A percentile compares a stretch with the other conserved stretches of the same genome.
These are phyloP conservation scores for Heliconius nattereri DNA, from an alignment of 1,140 invertebrate species.

Conservation along the genomic window DNA sequence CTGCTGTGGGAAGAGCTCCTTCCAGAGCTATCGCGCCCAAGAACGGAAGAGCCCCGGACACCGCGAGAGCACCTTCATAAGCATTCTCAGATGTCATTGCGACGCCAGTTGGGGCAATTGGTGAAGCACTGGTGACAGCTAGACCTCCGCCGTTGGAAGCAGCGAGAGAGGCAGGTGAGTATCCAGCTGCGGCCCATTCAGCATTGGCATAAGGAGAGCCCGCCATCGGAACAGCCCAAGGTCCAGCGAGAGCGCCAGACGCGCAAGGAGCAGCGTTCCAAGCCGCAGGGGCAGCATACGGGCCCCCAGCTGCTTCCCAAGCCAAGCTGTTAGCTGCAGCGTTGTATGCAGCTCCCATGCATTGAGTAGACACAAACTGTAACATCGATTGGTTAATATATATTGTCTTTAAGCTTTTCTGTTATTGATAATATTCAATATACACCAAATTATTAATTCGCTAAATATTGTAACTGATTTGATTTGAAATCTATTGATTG, in stretches of 20 bases:
- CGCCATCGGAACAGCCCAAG: constrained; percentile 19
- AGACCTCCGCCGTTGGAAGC: constrained; percentile 39
- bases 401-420: neutral
- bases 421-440: neutral
- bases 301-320: constrained; percentile 12
- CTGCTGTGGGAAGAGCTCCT: constrained; percentile 45
- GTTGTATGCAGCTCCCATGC: constrained; percentile 25
- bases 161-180: constrained; percentile 16
- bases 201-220: constrained; percentile 21
- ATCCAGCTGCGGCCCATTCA: constrained; percentile 25
- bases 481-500: too few species aligned
- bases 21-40: constrained; percentile 28
- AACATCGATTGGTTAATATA: neutral
- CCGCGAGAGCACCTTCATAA: constrained; percentile 36
- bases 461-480: too few species aligned
- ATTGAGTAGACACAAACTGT: constrained; percentile 22
- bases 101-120: constrained; percentile 42
- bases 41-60: constrained; percentile 42
- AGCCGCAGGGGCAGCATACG: neutral
- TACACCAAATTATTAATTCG: too few species aligned
- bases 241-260: neutral
- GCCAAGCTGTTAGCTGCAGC: constrained; percentile 10
- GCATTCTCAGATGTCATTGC: constrained; percentile 38
- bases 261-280: constrained; percentile 3
- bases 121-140: constrained; percentile 39